These are phyloP conservation scores for Trichomalopsis sarcophagae DNA, from an alignment of 1,140 invertebrate genomes.

Conservation along the genomic window DNA sequence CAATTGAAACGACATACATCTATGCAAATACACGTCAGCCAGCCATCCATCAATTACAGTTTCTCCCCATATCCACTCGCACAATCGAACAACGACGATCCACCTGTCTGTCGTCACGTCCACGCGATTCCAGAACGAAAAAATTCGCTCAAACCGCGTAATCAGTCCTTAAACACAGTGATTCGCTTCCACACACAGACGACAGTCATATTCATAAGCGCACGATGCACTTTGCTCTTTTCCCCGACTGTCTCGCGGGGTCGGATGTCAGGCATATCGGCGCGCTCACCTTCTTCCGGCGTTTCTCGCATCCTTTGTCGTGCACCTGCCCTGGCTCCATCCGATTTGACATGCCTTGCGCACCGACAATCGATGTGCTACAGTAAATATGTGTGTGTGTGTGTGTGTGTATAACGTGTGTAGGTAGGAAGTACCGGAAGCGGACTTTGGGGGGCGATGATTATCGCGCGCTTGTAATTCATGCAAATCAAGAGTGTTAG, in stretches of 20 bases:
- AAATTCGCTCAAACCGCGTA: background rate
- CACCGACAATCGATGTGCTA: background rate
- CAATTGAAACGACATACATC: too few relatives aligned
- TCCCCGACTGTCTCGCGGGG: background rate
- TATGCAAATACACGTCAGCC: too few relatives aligned
- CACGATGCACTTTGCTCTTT: background rate
- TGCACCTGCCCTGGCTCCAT: background rate
- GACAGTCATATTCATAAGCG: background rate
- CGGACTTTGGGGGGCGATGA: background rate
- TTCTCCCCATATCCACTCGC: background rate
- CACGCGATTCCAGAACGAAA: background rate
- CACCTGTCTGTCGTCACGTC: too few relatives aligned
- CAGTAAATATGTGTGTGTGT: background rate
- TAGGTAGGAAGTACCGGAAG: conserved; percentile 11
- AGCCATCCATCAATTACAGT: background rate
- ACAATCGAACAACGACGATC: too few relatives aligned
- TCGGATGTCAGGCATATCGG: conserved; percentile 1
- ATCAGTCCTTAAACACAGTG: background rate
- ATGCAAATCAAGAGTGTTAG: conserved; percentile 27
- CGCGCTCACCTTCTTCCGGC: conserved; percentile 4
- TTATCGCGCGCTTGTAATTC: conserved; percentile 38
- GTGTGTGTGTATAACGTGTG: background rate
- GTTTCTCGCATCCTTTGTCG: conserved; percentile 26
- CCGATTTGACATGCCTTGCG: conserved; percentile 2
- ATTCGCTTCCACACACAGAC: background rate